A percentile compares a stretch with the other conserved stretches of the same genome.
phyloP scores from a whole-genome alignment of 2,888 invertebrate species.

The Meandrusa payeni region DNA sequence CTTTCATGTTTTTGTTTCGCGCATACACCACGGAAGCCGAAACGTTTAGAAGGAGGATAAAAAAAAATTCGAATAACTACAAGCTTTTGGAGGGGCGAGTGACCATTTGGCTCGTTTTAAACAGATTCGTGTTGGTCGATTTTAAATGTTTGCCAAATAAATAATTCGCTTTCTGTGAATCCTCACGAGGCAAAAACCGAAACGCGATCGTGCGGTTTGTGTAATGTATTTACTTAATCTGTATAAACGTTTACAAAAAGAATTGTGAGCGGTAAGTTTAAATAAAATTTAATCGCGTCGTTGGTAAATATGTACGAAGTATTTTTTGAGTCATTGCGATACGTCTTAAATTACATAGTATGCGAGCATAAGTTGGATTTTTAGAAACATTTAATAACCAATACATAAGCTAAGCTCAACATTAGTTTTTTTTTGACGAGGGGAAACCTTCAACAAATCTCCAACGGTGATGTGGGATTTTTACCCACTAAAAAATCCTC shows the following conservation, averaged over 20 bases:
- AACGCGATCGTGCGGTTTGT: conserved; percentile 11
- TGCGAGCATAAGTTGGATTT: too few relatives aligned
- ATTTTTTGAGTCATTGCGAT: too few relatives aligned
- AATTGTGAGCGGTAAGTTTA: background rate
- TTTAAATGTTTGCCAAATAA: conserved; percentile 20
- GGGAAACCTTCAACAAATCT: too few relatives aligned
- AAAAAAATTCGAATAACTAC: conserved; percentile 20
- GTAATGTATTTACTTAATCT: conserved; percentile 16
- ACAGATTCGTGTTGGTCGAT: conserved; percentile 8
- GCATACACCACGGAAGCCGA: conserved; percentile 42
- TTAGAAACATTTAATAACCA: too few relatives aligned
- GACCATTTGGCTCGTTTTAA: conserved; percentile 15
- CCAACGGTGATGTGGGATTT: too few relatives aligned
- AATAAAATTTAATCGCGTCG: conserved; percentile 4
- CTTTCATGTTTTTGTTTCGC: conserved; percentile 54
- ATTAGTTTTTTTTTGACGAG: too few relatives aligned
- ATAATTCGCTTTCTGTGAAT: conserved; percentile 20
- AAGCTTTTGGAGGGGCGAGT: conserved; percentile 19
- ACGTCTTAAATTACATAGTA: too few relatives aligned
- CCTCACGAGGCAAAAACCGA: conserved; percentile 14
- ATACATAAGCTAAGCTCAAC: too few relatives aligned
- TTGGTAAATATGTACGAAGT: too few relatives aligned
- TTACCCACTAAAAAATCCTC: too few relatives aligned
- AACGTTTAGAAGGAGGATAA: conserved; percentile 29
- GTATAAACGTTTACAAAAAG: conserved; percentile 13